Evolutionary conservation across 2,113 vertebrate genomes (phyloP).

Genomic region (Cyprinodon variegatus): DNA sequence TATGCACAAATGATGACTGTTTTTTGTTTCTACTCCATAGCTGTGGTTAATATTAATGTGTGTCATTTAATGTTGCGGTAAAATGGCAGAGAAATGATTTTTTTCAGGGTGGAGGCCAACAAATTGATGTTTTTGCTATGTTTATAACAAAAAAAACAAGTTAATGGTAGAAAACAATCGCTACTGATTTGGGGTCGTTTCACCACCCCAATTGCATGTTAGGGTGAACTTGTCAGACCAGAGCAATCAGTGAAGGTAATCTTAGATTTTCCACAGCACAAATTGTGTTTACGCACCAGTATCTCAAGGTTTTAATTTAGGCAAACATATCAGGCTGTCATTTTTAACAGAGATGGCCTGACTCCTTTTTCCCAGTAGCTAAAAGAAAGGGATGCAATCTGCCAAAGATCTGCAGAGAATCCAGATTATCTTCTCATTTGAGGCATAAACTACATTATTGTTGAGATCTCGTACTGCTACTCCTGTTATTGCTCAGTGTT

Average conservation of each 20-base stretch:
- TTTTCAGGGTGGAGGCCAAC: neutral
- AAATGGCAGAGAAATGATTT: neutral
- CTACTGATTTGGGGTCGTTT: slow-evolving; percentile 14
- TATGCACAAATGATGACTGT: slow-evolving; percentile 41
- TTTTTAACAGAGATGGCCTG: neutral
- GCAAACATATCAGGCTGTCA: neutral
- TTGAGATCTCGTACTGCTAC: neutral
- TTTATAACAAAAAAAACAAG: neutral
- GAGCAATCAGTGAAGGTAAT: neutral
- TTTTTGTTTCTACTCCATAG: neutral
- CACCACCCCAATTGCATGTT: slow-evolving; percentile 1
- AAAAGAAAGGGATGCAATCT: neutral
- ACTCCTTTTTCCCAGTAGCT: neutral
- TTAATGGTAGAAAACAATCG: slow-evolving; percentile 15
- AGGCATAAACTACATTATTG: neutral
- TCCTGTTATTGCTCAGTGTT: neutral
- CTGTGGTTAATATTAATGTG: neutral
- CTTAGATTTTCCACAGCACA: neutral
- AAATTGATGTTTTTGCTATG: neutral
- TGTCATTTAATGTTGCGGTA: slow-evolving; percentile 13
- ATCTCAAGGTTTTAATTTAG: neutral
- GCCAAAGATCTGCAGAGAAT: neutral
- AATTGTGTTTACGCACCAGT: neutral
- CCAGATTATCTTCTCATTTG: neutral
- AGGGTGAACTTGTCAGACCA: slow-evolving; percentile 12